phyloP scores from a whole-genome alignment of 2,797 vertebrate genomes.

The Antennarius maculatus region DNA sequence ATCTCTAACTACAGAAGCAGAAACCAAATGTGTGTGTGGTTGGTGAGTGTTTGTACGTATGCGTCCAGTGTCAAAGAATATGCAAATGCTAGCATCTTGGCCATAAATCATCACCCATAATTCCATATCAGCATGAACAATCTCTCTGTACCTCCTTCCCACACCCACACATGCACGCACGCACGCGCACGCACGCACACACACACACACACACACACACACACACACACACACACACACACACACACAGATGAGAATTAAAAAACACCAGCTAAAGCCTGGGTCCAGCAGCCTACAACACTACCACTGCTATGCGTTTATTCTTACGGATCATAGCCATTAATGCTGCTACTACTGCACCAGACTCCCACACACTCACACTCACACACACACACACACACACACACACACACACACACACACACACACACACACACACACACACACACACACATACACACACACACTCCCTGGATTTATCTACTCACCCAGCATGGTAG shows the following conservation, averaged over 20 bases:
- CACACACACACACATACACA: slow-evolving; percentile 12
- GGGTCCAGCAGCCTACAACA: slow-evolving; percentile 55
- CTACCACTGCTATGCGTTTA: slow-evolving; percentile 60
- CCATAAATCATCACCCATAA: slow-evolving; percentile 59
- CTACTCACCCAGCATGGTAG: slow-evolving; percentile 70
- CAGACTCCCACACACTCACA: slow-evolving; percentile 57
- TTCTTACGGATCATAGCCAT: slow-evolving; percentile 72
- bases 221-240: neutral
- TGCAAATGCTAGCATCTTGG: slow-evolving; percentile 39
- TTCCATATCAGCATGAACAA: slow-evolving; percentile 43
- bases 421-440: slow-evolving; percentile 8
- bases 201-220: too few relatives aligned
- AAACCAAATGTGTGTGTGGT: slow-evolving; percentile 16
- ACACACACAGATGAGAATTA: slow-evolving; percentile 20
- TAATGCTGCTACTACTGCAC: slow-evolving; percentile 72
- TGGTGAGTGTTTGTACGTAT: neutral
- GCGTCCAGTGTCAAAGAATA: slow-evolving; percentile 23
- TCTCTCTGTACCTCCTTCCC: slow-evolving; percentile 23
- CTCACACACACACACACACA: slow-evolving; percentile 23
- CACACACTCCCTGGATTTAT: slow-evolving; percentile 50
- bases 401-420: neutral
- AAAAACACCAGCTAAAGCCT: slow-evolving; percentile 44
- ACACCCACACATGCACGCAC: neutral
- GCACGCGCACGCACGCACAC: too few relatives aligned
- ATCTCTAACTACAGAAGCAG: slow-evolving; percentile 17